These are phyloP conservation scores for Cephalopterus ornatus DNA, from an alignment of 2,113 vertebrate genomes.

Conservation along the genomic window DNA sequence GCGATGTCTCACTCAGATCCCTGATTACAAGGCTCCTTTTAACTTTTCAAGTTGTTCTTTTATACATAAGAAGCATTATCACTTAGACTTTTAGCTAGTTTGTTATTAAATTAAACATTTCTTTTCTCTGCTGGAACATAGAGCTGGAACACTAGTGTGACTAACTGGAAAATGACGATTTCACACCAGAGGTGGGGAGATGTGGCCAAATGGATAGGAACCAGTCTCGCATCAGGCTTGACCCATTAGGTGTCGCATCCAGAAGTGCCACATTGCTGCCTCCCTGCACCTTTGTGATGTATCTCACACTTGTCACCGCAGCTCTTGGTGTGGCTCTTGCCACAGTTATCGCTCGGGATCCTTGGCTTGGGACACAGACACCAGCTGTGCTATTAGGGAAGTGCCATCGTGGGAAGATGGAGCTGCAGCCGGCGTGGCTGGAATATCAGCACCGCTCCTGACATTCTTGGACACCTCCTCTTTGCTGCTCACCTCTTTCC, in stretches of 20 bases:
- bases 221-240: neutral
- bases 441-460: neutral
- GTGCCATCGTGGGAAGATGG: constrained; percentile 18
- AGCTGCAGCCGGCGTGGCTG: neutral
- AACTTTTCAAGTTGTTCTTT: neutral
- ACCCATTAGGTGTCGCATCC: neutral
- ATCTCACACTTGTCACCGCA: neutral
- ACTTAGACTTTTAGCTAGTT: neutral
- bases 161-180: neutral
- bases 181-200: neutral
- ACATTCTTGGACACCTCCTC: neutral
- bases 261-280: neutral
- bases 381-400: constrained; percentile 7
- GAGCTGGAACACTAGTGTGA: neutral
- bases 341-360: accelerated
- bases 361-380: neutral
- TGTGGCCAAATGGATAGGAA: neutral
- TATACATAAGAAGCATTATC: neutral
- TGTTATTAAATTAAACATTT: neutral
- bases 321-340: neutral
- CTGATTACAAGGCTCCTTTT: neutral
- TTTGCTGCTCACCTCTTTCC: neutral
- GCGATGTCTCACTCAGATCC: neutral
- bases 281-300: neutral
- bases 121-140: neutral